These are phyloP conservation scores for Nephila pilipes DNA, from an alignment of 1,140 invertebrate species.

Conservation along the genomic window DNA sequence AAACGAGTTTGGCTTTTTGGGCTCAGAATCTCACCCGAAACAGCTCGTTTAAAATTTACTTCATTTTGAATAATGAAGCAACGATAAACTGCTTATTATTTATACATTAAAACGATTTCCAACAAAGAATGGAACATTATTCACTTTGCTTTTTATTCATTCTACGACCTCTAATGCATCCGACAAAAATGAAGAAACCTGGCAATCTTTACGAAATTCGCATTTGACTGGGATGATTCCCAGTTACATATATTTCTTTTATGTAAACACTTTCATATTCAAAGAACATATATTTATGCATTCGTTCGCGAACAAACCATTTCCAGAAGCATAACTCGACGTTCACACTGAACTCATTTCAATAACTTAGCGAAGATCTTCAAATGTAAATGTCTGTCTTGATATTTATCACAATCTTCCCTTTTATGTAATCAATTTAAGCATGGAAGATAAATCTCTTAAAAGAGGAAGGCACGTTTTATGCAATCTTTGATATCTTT, in stretches of 20 bases:
- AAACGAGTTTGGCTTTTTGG: neutral
- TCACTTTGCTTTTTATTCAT: conserved; percentile 1
- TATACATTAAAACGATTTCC: conserved; percentile 32
- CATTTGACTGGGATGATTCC: conserved; percentile 12
- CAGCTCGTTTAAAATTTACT: conserved; percentile 21
- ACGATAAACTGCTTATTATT: conserved; percentile 26
- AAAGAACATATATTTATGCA: conserved; percentile 46
- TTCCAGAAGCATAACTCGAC: neutral
- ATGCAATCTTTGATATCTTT: conserved; percentile 64
- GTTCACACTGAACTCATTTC: conserved; percentile 30
- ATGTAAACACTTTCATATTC: conserved; percentile 42
- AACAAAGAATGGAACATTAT: conserved; percentile 1
- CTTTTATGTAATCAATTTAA: conserved; percentile 69
- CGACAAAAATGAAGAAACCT: neutral
- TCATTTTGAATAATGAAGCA: conserved; percentile 18
- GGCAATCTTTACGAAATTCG: neutral
- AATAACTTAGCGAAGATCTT: conserved; percentile 56
- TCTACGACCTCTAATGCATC: neutral
- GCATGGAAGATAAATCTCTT: conserved; percentile 62
- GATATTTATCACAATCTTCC: conserved; percentile 54
- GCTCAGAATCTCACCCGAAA: neutral
- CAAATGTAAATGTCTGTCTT: conserved; percentile 43
- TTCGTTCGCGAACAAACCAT: conserved; percentile 28
- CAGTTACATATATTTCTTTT: conserved; percentile 38
- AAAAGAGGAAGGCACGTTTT: conserved; percentile 46